phyloP scores from a whole-genome alignment of 2,888 invertebrate genomes.

The Miltochrista miniata region DNA sequence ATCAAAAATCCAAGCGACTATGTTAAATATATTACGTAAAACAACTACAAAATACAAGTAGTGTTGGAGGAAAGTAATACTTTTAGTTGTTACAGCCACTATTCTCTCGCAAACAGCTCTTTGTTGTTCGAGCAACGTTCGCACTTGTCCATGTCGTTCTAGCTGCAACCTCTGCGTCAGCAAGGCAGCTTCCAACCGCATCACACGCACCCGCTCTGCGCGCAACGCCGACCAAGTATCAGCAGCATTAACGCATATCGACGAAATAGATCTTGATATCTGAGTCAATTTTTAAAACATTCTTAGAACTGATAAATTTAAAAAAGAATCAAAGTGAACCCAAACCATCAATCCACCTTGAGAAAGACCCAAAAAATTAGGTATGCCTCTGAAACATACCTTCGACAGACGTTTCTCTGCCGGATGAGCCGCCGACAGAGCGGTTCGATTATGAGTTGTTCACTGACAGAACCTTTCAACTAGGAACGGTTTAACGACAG shows the following conservation, averaged over 20 bases:
- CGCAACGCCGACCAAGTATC: slow-evolving; percentile 71
- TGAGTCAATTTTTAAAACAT: slow-evolving; percentile 22
- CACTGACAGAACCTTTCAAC: too few relatives aligned
- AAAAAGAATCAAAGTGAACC: neutral
- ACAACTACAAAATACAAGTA: neutral
- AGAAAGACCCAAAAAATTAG: too few relatives aligned
- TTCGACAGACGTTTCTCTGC: too few relatives aligned
- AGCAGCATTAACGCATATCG: slow-evolving; percentile 60
- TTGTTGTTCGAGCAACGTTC: slow-evolving; percentile 69
- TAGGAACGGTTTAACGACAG: too few relatives aligned
- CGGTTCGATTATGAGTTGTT: too few relatives aligned
- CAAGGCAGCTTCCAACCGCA: slow-evolving; percentile 68
- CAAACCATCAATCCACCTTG: neutral
- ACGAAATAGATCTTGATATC: slow-evolving; percentile 63
- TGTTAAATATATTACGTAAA: neutral
- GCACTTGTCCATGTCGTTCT: slow-evolving; percentile 65
- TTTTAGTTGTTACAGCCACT: slow-evolving; percentile 49
- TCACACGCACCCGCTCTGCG: slow-evolving; percentile 66
- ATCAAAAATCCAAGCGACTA: neutral
- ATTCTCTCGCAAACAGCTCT: slow-evolving; percentile 65
- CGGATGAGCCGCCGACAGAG: too few relatives aligned
- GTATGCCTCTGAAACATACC: too few relatives aligned
- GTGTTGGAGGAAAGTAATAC: slow-evolving; percentile 12
- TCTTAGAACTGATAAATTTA: too few relatives aligned
- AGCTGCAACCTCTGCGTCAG: slow-evolving; percentile 66